A percentile compares a stretch with the other conserved stretches of the same genome.
Evolutionary conservation across 2,797 vertebrate species (phyloP).

Genomic region (Peromyscus nudipes): DNA sequence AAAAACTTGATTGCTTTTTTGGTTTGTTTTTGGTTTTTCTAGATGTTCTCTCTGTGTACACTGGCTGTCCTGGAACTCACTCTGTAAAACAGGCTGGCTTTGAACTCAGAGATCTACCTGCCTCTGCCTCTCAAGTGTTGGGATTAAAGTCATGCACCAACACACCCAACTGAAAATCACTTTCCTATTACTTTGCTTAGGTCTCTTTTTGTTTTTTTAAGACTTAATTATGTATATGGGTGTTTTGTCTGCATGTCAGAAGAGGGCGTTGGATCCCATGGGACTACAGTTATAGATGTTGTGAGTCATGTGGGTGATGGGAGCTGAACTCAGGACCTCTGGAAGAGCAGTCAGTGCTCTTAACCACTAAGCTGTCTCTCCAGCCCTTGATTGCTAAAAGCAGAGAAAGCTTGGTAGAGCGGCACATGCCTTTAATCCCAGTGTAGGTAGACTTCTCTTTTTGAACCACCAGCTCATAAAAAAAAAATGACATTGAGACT

Average conservation of each 20-base stretch:
- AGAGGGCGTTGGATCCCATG: not conserved
- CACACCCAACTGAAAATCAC: not conserved
- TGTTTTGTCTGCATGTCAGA: not conserved
- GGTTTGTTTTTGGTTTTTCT: not conserved
- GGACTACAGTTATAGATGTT: not conserved
- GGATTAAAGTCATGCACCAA: not conserved
- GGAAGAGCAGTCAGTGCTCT: not conserved
- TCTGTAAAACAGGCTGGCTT: not conserved
- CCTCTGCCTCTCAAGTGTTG: not conserved
- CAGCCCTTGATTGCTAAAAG: not conserved
- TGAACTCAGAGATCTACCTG: not conserved
- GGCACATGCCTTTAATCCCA: not conserved
- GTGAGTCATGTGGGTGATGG: not conserved
- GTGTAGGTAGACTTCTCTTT: not conserved
- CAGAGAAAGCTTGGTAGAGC: not conserved
- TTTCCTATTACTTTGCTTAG: not conserved
- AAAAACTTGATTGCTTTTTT: not conserved
- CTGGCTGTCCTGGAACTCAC: not conserved
- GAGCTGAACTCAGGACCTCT: not conserved
- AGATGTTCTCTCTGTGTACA: not conserved
- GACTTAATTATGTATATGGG: not conserved
- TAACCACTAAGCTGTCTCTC: not conserved
- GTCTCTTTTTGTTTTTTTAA: not conserved
- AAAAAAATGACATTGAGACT: not conserved
- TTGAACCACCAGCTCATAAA: not conserved